Evolutionary conservation across 2,797 vertebrate genomes (phyloP), one percentile per base, ranked within the genome.

Genomic region (Amblyraja radiata): DNA sequence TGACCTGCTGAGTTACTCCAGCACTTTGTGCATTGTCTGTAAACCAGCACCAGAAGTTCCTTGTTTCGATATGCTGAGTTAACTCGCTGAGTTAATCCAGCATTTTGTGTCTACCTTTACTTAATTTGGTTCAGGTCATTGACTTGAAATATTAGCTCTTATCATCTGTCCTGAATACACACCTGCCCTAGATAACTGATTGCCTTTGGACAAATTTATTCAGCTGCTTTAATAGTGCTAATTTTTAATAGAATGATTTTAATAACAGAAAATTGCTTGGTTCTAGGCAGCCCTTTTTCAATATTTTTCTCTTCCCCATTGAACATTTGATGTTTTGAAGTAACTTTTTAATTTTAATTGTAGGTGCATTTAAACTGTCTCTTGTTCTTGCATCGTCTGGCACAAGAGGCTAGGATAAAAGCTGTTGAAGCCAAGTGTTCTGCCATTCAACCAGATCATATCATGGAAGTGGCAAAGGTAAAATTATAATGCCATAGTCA

Each of bases 291-390:
- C 13, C 32, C 21, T n/a, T 21, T 90, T 90, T 32, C 21, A 21
- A 39, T 36, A 39, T 80, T 39, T 18, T 54, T 25, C 32, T 39
- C 11, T 32, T 10, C 5, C 93, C 88, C n/a, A 63, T 36, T 83
- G 32, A 73, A 93, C 46, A 79, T 73, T 74, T 92, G 76, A 79
- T 93, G 84, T 2, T 93, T 6, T 81, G 78, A 93, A 93, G 88
- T 78, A 93, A 90, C 76, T 93, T 81, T 88, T 54, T n/a, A 63
- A 94, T 93, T 94, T 94, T 39, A 46, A 58, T 93, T 65, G 93
- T 96, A 99, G 99, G 94, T 98, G 80, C 97, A 99, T 94, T 96
- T 99, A 94, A 96, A 94, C 88, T 96, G 97, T 78, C 94, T 99
- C 93, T 61, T 99, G 39, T 98, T 99, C 95, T 93, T 99, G 18